Percentiles rank a stretch among this genome's conserved stretches.
Conservation (phyloP, 2,113 vertebrate genomes). For the Mustela lutreola region DNA sequence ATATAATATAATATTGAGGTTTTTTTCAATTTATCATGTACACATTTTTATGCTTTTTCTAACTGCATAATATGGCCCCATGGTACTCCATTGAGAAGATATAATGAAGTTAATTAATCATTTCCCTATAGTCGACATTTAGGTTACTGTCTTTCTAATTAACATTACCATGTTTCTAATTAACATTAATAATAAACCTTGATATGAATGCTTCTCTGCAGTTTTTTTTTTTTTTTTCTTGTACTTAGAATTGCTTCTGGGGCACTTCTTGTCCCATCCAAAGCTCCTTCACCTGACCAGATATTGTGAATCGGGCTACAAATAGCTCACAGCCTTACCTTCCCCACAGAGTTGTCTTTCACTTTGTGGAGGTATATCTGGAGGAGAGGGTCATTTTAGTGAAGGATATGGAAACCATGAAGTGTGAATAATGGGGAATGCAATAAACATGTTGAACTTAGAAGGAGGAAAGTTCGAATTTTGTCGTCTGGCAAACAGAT, state of each 20-base stretch:
- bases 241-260: neutral
- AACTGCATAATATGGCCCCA: neutral
- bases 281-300: neutral
- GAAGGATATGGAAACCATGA: neutral
- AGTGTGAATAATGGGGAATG: neutral
- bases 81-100: neutral
- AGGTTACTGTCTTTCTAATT: slow-evolving; percentile 57
- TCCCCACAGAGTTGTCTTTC: neutral
- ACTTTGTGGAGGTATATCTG: neutral
- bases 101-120: slow-evolving; percentile 50
- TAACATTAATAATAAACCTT: slow-evolving; percentile 42
- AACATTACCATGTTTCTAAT: slow-evolving; percentile 60
- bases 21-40: neutral
- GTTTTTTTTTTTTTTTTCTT: neutral
- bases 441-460: neutral
- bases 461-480: neutral
- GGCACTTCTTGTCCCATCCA: neutral
- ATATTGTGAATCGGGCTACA: neutral
- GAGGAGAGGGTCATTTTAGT: neutral
- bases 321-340: neutral
- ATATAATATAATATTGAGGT: neutral
- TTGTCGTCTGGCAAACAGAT: neutral
- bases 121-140: slow-evolving; percentile 32
- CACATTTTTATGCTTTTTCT: slow-evolving; percentile 13
- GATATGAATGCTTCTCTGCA: slow-evolving; percentile 12